Conservation (phyloP, 2,113 vertebrate species). For the Kobus ellipsiprymnus region DNA sequence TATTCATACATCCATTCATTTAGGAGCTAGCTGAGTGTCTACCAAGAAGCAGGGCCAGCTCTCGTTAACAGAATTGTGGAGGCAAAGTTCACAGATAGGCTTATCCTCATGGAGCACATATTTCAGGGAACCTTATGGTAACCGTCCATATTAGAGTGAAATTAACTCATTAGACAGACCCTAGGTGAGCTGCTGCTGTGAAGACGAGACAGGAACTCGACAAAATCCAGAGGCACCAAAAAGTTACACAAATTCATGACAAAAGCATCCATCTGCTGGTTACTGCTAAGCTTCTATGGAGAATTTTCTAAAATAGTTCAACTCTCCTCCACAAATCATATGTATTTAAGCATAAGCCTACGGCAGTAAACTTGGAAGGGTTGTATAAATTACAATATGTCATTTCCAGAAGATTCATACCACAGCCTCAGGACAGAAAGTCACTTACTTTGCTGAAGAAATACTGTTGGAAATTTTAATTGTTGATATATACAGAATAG, state of each 20-base stretch:
- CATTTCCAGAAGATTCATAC: slow-evolving; percentile 22
- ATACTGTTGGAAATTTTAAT: neutral
- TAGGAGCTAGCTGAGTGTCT: neutral
- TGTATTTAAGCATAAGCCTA: neutral
- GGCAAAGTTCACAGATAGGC: neutral
- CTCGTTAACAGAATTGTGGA: neutral
- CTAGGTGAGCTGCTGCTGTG: neutral
- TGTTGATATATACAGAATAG: neutral
- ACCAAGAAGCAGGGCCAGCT: neutral
- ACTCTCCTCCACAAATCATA: neutral
- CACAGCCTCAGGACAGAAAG: neutral
- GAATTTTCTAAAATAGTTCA: neutral
- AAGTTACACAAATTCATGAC: neutral
- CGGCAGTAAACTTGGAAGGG: neutral
- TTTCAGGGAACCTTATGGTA: neutral
- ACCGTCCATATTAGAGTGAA: neutral
- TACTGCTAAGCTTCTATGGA: neutral
- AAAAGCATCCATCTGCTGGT: neutral
- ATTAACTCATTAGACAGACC: neutral
- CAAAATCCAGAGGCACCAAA: neutral
- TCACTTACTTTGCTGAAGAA: neutral
- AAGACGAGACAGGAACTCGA: neutral
- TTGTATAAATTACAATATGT: neutral
- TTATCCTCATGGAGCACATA: neutral
- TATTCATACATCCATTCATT: neutral